A percentile compares a stretch with the other conserved stretches of the same genome.
phyloP scores from a whole-genome alignment of 1,140 invertebrate genomes.

The Caenorhabditis briggsae region DNA sequence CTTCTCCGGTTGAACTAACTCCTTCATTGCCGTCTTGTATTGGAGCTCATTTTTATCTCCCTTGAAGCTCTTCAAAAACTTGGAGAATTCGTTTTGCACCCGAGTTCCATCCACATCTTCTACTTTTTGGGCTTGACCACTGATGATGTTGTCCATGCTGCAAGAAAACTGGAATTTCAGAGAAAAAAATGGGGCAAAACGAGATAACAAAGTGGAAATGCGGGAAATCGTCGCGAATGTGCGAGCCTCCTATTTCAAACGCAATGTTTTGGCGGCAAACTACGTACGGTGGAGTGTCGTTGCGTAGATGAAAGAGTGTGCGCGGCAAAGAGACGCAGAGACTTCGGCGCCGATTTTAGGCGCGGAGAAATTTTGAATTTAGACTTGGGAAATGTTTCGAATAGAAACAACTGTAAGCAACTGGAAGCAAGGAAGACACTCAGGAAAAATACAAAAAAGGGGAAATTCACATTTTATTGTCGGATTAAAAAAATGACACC shows the following conservation, averaged over 20 bases:
- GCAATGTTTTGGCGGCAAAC: slow-evolving; percentile 18
- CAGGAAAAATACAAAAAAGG: too few species aligned
- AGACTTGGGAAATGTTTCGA: too few species aligned
- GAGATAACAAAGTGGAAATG: neutral
- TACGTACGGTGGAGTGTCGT: slow-evolving; percentile 31
- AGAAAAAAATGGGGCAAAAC: neutral
- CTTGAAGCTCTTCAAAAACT: slow-evolving; percentile 62
- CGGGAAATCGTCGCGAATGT: slow-evolving; percentile 16
- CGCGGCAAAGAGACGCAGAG: neutral
- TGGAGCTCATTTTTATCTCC: slow-evolving; percentile 37
- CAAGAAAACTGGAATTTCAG: neutral
- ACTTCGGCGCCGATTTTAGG: neutral
- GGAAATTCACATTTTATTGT: too few species aligned
- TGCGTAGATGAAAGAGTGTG: neutral
- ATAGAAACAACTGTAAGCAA: too few species aligned
- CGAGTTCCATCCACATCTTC: slow-evolving; percentile 66
- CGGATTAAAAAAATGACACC: too few species aligned
- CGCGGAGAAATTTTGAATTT: too few species aligned
- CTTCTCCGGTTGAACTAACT: slow-evolving; percentile 64
- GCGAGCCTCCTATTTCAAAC: neutral
- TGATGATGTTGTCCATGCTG: slow-evolving; percentile 47
- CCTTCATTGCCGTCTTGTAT: slow-evolving; percentile 52
- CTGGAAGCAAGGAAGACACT: too few species aligned
- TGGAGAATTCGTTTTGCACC: slow-evolving; percentile 64
- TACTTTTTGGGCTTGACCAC: slow-evolving; percentile 54